A percentile compares a stretch with the other conserved stretches of the same genome.
These are phyloP conservation scores for Triops longicaudatus DNA, from an alignment of 1,140 invertebrate species.

Conservation along the genomic window DNA sequence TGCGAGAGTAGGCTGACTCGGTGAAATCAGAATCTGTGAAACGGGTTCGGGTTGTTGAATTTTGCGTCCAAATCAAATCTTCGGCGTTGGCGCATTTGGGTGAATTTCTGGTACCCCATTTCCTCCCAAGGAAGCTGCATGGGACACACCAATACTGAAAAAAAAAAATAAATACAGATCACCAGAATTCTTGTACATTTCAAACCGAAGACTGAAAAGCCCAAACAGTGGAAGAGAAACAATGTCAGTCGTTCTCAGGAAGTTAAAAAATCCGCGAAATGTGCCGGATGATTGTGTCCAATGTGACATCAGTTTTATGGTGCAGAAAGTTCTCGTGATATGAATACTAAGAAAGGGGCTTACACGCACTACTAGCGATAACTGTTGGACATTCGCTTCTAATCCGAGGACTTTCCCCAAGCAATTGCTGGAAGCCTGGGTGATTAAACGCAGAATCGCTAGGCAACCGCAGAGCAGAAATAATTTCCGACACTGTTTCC, in stretches of 20 bases:
- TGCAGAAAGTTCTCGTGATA: neutral
- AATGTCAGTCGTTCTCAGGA: slow-evolving; percentile 13
- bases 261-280: neutral
- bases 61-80: neutral
- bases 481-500: slow-evolving; percentile 48
- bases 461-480: slow-evolving; percentile 46
- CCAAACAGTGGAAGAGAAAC: slow-evolving; percentile 27
- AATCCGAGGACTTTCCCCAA: slow-evolving; percentile 39
- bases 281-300: neutral
- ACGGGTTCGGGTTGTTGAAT: neutral
- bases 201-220: slow-evolving; percentile 34
- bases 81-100: neutral
- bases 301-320: neutral
- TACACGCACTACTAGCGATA: slow-evolving; percentile 79
- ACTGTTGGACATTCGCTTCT: slow-evolving; percentile 45
- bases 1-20: slow-evolving; percentile 70
- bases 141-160: neutral
- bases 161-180: neutral
- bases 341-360: slow-evolving; percentile 32
- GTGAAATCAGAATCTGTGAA: slow-evolving; percentile 64
- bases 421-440: neutral
- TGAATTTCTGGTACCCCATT: slow-evolving; percentile 25
- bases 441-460: neutral
- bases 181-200: slow-evolving; percentile 33
- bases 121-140: slow-evolving; percentile 21